These are phyloP conservation scores for Diaperis boleti DNA, from an alignment of 2,888 invertebrate species.

Conservation along the genomic window DNA sequence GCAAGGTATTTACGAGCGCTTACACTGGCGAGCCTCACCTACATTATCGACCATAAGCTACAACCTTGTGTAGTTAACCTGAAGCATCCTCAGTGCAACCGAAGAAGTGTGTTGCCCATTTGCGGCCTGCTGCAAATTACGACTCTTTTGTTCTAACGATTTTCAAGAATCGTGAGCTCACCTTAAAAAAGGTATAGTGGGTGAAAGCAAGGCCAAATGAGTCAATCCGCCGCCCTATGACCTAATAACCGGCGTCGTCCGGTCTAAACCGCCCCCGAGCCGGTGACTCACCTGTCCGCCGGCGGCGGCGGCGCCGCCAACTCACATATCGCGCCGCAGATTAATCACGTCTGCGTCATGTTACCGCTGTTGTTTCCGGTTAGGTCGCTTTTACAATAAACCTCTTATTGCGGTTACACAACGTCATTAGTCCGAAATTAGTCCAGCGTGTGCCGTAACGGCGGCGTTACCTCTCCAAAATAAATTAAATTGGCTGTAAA, in stretches of 20 bases:
- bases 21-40: too few relatives aligned
- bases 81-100: too few relatives aligned
- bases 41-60: too few relatives aligned
- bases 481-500: slow-evolving; percentile 39
- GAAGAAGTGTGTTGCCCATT: too few relatives aligned
- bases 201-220: too few relatives aligned
- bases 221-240: neutral
- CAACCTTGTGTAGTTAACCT: too few relatives aligned
- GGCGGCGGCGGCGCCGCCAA: neutral
- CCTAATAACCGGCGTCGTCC: slow-evolving; percentile 24
- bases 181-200: too few relatives aligned
- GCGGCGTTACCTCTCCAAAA: slow-evolving; percentile 1
- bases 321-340: neutral
- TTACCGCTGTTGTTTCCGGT: slow-evolving; percentile 8
- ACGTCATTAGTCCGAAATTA: slow-evolving; percentile 36
- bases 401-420: slow-evolving; percentile 5
- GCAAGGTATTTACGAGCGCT: too few relatives aligned
- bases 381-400: slow-evolving; percentile 10
- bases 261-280: slow-evolving; percentile 14
- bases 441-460: slow-evolving; percentile 14
- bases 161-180: too few relatives aligned
- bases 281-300: slow-evolving; percentile 20
- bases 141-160: too few relatives aligned
- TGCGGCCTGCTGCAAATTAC: too few relatives aligned
- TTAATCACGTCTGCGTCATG: neutral